Percentiles rank a stretch among this genome's conserved stretches.
phyloP scores from a whole-genome alignment of 2,113 vertebrate genomes.

The Heteronetta atricapilla region DNA sequence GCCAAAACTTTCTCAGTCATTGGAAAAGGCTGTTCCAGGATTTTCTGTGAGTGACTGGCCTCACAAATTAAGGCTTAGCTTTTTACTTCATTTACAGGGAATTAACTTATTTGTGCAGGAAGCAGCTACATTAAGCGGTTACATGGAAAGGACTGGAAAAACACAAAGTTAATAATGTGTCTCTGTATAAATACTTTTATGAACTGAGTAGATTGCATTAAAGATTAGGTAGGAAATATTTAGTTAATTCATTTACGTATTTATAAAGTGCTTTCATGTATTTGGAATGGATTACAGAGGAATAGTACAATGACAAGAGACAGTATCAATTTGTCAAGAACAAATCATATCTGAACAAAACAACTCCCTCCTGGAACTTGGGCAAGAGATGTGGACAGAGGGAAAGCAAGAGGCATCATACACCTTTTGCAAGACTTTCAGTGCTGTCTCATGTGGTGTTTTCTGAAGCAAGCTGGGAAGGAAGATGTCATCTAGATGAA shows the following conservation, averaged over 20 bases:
- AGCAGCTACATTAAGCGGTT: conserved; percentile 9
- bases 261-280: conserved; percentile 38
- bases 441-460: not conserved
- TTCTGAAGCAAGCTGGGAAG: not conserved
- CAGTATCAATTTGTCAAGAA: conserved; percentile 8
- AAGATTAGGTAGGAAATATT: conserved; percentile 38
- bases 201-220: conserved; percentile 23
- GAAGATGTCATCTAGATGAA: not conserved
- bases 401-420: not conserved
- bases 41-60: conserved; percentile 49
- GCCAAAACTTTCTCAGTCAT: not conserved
- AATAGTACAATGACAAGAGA: conserved; percentile 8
- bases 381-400: not conserved
- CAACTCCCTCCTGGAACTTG: not conserved
- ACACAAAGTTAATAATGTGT: not conserved
- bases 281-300: conserved; percentile 32
- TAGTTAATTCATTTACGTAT: conserved; percentile 38
- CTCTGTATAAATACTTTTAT: conserved; percentile 27
- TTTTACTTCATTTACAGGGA: conserved; percentile 49
- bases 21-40: not conserved
- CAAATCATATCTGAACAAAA: not conserved
- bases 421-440: not conserved
- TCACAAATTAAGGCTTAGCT: conserved; percentile 32
- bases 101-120: conserved; percentile 32
- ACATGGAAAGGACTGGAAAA: not conserved